phyloP scores from a whole-genome alignment of 2,888 invertebrate species.

The Tetrapedia diversipes region DNA sequence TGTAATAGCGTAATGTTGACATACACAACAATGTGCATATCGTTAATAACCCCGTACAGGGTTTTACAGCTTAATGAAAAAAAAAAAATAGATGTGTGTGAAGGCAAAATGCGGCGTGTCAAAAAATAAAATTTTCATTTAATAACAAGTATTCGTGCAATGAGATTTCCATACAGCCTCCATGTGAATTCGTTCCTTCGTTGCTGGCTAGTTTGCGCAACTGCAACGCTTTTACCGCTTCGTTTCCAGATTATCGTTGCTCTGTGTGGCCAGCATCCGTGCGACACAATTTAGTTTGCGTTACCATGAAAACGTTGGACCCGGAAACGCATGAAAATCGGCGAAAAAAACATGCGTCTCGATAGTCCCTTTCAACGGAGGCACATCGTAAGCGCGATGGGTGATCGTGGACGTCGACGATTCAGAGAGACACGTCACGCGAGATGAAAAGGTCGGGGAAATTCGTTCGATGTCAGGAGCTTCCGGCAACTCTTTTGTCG shows the following conservation, averaged over 20 bases:
- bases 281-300: slow-evolving; percentile 3
- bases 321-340: background rate
- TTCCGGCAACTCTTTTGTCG: slow-evolving; percentile 39
- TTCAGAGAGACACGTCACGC: background rate
- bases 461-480: slow-evolving; percentile 19
- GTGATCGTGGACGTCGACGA: background rate
- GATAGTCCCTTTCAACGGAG: background rate
- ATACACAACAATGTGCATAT: too few species aligned
- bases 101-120: too few species aligned
- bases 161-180: background rate
- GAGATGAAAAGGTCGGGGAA: slow-evolving; percentile 23
- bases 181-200: background rate
- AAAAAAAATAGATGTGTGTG: too few species aligned
- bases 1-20: too few species aligned
- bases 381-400: too few species aligned
- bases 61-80: too few species aligned
- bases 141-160: too few species aligned
- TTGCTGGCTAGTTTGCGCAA: background rate
- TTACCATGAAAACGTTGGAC: slow-evolving; percentile 3
- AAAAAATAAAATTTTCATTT: too few species aligned
- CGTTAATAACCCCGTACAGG: too few species aligned
- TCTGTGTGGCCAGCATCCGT: background rate
- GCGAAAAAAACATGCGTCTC: background rate
- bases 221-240: slow-evolving; percentile 19
- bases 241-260: background rate